Evolutionary conservation across 2,797 vertebrate genomes (phyloP), one percentile per base, ranked within the genome.

Genomic region (Ctenosaura bakeri): DNA sequence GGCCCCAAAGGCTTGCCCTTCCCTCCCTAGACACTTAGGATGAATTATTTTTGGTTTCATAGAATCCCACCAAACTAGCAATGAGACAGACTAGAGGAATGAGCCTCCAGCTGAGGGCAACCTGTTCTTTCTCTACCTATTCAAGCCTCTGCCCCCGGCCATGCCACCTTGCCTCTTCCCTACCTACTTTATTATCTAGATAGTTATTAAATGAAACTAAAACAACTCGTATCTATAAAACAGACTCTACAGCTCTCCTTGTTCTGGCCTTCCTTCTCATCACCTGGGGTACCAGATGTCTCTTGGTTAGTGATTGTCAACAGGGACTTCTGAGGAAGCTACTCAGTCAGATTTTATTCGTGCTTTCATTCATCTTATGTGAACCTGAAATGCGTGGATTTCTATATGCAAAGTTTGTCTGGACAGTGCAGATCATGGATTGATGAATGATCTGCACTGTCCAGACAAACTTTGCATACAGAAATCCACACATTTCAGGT

Each of bases 1-100:
- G 86, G 80, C 62, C 56, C 35, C 50, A 84, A 84, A 81, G 85
- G 74, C 62, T 90, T 83, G 71, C 85, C 80, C 79, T 90, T 90
- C 81, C 80, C 73, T 84, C 12, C 4, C 29, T 59, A 78, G 46
- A 66, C 54, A 32, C 73, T 13, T 83, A 42, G 56, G 32, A 90
- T 46, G 79, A 64, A 82, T 77, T 83, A 66, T 64, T 83, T 59
- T 56, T 42, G 56, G 80, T 83, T 83, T 90, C 85, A 90, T 13
- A 52, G 52, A 90, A 81, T 80, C 78, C 71, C 71, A 87, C 38
- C 77, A 90, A 77, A 12, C 46, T 46, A n/a, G n/a, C n/a, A 66
- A n/a, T 78, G 14, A 66, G 42, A 29, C 29, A 78, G 26, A 46
- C n/a, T 42, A 42, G 12, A 66, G 71, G n/a, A 83, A 54, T 66